A percentile compares a stretch with the other conserved stretches of the same genome.
phyloP scores from a whole-genome alignment of 2,888 invertebrate genomes.

The Xanthorhoe designata region DNA sequence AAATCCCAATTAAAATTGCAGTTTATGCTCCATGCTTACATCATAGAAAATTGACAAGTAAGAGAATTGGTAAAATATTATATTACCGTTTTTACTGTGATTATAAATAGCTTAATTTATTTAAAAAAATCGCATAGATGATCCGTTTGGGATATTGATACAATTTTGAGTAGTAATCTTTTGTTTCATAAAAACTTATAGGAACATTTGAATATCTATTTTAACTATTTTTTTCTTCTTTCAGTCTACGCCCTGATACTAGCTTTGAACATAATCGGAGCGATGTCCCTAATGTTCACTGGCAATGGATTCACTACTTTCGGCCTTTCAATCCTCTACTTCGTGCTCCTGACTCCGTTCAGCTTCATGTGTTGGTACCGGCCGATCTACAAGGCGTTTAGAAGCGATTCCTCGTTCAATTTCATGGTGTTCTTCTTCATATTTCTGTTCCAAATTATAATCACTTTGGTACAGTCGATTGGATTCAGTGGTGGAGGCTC shows the following conservation, averaged over 20 bases:
- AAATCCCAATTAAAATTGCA: too few species aligned
- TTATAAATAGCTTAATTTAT: too few species aligned
- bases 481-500: conserved; percentile 94
- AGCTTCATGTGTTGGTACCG: conserved; percentile 99
- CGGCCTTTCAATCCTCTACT: conserved; percentile 95
- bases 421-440: conserved; percentile 99
- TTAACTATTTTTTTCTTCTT: conserved; percentile 53
- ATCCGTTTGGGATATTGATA: too few species aligned
- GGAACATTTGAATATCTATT: background rate
- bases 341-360: conserved; percentile 96
- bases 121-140: too few species aligned
- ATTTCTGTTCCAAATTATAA: conserved; percentile 97
- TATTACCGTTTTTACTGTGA: too few species aligned
- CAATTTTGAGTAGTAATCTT: background rate
- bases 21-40: too few species aligned
- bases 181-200: too few species aligned
- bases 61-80: too few species aligned
- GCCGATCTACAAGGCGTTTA: conserved; percentile 99
- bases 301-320: conserved; percentile 89
- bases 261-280: conserved; percentile 94
- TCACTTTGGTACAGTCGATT: conserved; percentile 94
- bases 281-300: conserved; percentile 90
- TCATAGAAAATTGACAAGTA: too few species aligned
- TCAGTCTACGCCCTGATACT: conserved; percentile 96
- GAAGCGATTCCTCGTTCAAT: conserved; percentile 99